Evolutionary conservation across 2,113 vertebrate genomes (phyloP), one percentile per base, ranked within the genome.

Genomic region (Gymnocephalus cernua): DNA sequence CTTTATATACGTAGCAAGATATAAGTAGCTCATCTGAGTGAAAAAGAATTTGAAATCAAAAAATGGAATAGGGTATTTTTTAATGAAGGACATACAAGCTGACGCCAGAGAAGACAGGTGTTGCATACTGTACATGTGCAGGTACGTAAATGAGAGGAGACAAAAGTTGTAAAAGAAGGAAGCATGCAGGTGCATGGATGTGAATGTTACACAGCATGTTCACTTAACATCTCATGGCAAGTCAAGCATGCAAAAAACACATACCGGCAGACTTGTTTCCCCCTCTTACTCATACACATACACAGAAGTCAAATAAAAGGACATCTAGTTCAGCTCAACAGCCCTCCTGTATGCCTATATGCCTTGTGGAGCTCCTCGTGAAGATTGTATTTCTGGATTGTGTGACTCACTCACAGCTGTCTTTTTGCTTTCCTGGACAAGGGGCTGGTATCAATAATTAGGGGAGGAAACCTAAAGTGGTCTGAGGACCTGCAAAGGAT

Each of bases 321-420:
- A 75, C 51, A 62, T 77, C 70, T 54, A 63, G 81, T 81, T 74
- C 64, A 56, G 74, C 58, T 82, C 72, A 59, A n/a, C 66, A 35
- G 19, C 66, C 66, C 64, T 29, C 29, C 66, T 9, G 19, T 53
- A n/a, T n/a, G n/a, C n/a, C 47, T 3, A 1, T 57, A 73, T 61
- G 72, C 86, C 90, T 83, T 0, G 79, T 47, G 56, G 88, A 80
- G 80, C 74, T 76, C 51, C 65, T 61, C 21, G 8, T 79, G 23
- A 64, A 66, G 71, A 79, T 70, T 79, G 64, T 51, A 81, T 89
- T 78, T 85, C 80, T 80, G 74, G 74, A 86, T 41, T 53, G 72
- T 82, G 87, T 88, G 91, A 90, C 86, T 90, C 89, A 88, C 15
- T 64, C 80, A 56, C 74, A 82, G 86, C 80, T 83, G 73, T 14